Evolutionary conservation across 1,140 invertebrate species (phyloP), one percentile per base, ranked within the genome.

Genomic region (Papilio xuthus): DNA sequence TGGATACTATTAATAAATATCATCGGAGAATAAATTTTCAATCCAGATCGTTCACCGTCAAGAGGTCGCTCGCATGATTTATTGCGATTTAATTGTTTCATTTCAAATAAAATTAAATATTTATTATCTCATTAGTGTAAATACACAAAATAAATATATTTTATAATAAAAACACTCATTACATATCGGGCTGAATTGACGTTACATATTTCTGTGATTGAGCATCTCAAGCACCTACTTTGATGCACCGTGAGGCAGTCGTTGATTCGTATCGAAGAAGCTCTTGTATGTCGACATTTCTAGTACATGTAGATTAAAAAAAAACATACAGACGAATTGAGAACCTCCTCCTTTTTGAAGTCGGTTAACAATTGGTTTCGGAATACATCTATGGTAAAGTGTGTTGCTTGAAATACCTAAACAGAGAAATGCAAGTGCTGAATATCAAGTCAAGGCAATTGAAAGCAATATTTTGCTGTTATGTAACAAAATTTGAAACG

Each of bases 1-100:
- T 86, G 78, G 60, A 41, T 23, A 80, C 84, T 82, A 81, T 83
- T 80, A 85, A 86, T 86, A 87, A 82, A 82, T 82, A 69, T 82
- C 80, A 81, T 85, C 80, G 79, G 78, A 79, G 74, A 80, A 86
- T 83, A 83, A 82, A 85, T 83, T 81, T 83, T 80, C 77, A 82
- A 70, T 79, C 67, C 73, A 78, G 77, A 86, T 83, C 81, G 71
- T 80, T 81, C 76, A 80, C 77, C 72, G 75, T 53, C 56, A 79
- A 67, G 79, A 79, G 70, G 67, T 75, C 47, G 75, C 28, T 79
- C 69, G 80, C 77, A 81, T 77, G 4, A 79, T 81, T 53, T 75
- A 53, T 56, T 70, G 32, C 67, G 69, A 70, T n/a, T 70, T 42
- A 41, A 42, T 67, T 42, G n/a, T 70, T 42, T 41, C 8, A 42